These are phyloP conservation scores for Rhynchomys soricoides DNA, from an alignment of 2,113 vertebrate species.

Conservation along the genomic window DNA sequence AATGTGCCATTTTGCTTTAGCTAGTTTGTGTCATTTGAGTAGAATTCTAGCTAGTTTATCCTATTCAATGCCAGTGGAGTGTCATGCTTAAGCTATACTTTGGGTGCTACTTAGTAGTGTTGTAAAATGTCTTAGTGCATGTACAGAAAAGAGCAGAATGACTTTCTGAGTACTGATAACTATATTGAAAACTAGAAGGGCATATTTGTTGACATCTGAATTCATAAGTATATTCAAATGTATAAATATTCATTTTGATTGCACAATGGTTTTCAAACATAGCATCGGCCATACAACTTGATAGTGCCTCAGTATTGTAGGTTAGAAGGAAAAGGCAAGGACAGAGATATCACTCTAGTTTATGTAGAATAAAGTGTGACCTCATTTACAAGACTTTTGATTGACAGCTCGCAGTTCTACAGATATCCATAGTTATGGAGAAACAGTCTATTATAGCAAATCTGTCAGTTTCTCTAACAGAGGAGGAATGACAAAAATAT, in stretches of 20 bases:
- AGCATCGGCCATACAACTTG: background rate
- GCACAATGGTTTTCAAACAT: background rate
- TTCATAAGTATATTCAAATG: background rate
- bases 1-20: background rate
- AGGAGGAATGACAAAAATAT: background rate
- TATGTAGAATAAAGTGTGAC: background rate
- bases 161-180: background rate
- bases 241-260: background rate
- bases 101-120: background rate
- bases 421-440: background rate
- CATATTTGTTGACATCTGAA: background rate
- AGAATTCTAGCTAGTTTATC: background rate
- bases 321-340: background rate
- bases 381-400: background rate
- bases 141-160: background rate
- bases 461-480: background rate
- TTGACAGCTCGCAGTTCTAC: background rate
- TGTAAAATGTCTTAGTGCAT: background rate
- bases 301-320: background rate
- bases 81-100: background rate
- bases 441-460: background rate
- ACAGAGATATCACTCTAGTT: too few species aligned
- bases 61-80: background rate
- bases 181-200: background rate
- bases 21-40: background rate